Base-by-base conservation (phyloP, 2,888 invertebrate genomes). In the Drosophila imparisetae region DNA sequence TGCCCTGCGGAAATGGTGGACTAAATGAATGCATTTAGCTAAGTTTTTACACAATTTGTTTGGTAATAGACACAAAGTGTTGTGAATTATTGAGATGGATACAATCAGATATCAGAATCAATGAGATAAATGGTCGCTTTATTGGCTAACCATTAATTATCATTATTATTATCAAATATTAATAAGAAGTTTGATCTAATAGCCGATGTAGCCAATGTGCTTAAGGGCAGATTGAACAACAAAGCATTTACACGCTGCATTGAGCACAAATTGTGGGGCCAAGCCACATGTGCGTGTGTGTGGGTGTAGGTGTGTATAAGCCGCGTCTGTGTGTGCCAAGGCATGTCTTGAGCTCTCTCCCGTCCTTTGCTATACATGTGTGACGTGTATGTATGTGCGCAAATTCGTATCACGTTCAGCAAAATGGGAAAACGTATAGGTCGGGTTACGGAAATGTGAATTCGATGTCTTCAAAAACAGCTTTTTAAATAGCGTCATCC, bases 401-500 rank as follows among this genome's bases (percentile, higher is more conserved):
- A 54, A 81, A 86, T 89, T 85, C 86, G 69, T 72, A 85, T 81
- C 86, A 86, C 86, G 86, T 86, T 83, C 85, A 59, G 27, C 64
- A 75, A 80, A 87, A 89, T 78, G 83, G 83, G 67, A 75, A 80
- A 77, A 89, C 87, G 85, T 83, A 74, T 77, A 80, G 74, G 83
- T 75, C 55, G 72, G 75, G 72, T 67, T 75, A 78, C 75, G 76
- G 83, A 89, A 89, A 87, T 85, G 80, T 85, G 85, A 87, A 89
- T 85, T 76, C 76, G 69, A 86, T 89, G 89, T 87, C 85, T 89
- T 89, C 85, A 86, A 87, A 86, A 89, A 89, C 72, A 77, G 85
- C 81, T 89, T 86, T 85, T 60, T 66, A 66, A 76, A 80, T 64
- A 48, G 66, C 72, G 45, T 66, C 40, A 58, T 45, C 53, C 72